These are phyloP conservation scores for human (Homo sapiens) DNA, from an alignment of 2,113 vertebrate genomes.

Conservation along the genomic window GRCh38 chr12:69680001-69680500, in stretches of 20 bases:
- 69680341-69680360: no score
- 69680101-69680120: neutral
- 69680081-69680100: neutral
- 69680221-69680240: constrained; percentile 4
- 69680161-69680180: neutral
- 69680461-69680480: no score
- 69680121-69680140: neutral
- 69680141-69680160: neutral
- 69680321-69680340: no score
- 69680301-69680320: neutral
- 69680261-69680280: neutral
- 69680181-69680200: neutral
- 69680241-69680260: neutral
- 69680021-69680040: neutral
- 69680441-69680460: no score
- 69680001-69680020: neutral
- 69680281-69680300: neutral
- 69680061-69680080: neutral
- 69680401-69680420: no score
- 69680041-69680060: neutral
- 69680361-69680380: no score
- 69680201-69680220: neutral
- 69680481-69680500: no score
- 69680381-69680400: no score
- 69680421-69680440: no score